Evolutionary conservation across 2,888 invertebrate genomes (phyloP).

Genomic region (Hypomecis punctinalis): DNA sequence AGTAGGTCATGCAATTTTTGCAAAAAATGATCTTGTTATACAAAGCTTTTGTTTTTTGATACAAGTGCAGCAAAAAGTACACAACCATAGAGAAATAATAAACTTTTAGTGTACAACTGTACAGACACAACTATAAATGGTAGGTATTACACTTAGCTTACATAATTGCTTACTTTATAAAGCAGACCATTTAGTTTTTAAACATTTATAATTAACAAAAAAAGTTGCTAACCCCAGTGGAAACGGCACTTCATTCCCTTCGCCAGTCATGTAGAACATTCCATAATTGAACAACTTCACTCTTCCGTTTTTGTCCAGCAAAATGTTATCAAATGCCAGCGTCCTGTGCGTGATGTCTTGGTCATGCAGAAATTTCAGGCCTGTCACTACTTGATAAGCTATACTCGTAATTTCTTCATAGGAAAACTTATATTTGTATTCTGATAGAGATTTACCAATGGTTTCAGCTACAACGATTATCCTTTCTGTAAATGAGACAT

Average conservation of each 20-base stretch:
- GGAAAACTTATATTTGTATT: constrained; percentile 73
- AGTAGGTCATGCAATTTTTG: no score
- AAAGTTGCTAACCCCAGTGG: constrained; percentile 96
- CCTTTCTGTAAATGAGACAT: constrained; percentile 84
- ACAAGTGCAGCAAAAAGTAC: no score
- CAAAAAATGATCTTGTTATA: no score
- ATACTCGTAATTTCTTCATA: constrained; percentile 86
- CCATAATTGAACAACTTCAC: constrained; percentile 97
- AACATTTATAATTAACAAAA: no score
- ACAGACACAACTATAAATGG: no score
- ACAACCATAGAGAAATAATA: no score
- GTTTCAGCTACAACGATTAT: constrained; percentile 94
- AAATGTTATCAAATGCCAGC: constrained; percentile 92
- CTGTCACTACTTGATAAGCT: constrained; percentile 90
- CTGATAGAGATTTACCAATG: constrained; percentile 87
- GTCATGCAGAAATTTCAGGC: constrained; percentile 89
- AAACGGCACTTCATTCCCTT: constrained; percentile 94
- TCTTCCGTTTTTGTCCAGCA: constrained; percentile 88
- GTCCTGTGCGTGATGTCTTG: constrained; percentile 91
- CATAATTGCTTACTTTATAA: no score
- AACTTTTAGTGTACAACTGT: no score
- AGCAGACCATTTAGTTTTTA: no score
- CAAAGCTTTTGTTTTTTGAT: no score
- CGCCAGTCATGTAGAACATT: constrained; percentile 95
- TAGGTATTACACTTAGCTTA: no score